Evolutionary conservation across 2,113 vertebrate species (phyloP).

Genomic region (Oostethus manadensis): DNA sequence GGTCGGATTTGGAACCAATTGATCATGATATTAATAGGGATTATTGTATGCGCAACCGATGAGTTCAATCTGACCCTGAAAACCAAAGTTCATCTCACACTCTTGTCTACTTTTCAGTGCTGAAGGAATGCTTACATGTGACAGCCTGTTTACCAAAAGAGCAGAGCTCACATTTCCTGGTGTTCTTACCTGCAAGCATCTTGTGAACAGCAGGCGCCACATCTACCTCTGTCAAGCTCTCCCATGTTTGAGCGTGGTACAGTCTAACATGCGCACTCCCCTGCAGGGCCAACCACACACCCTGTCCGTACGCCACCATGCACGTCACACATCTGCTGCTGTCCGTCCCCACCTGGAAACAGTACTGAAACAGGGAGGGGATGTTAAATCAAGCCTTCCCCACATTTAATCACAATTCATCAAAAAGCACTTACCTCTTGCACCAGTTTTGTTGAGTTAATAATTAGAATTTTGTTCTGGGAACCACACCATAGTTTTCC

Average conservation of each 20-base stretch:
- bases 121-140: too few species aligned
- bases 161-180: background rate
- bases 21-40: too few species aligned
- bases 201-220: slow-evolving; percentile 95
- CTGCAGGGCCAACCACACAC: slow-evolving; percentile 90
- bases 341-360: slow-evolving; percentile 86
- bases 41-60: too few species aligned
- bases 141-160: too few species aligned
- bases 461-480: slow-evolving; percentile 86
- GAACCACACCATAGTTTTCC: slow-evolving; percentile 94
- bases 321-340: slow-evolving; percentile 86
- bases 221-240: slow-evolving; percentile 89
- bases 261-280: slow-evolving; percentile 92
- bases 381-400: background rate
- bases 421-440: slow-evolving; percentile 82
- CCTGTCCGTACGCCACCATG: slow-evolving; percentile 85
- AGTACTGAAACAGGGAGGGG: slow-evolving; percentile 71
- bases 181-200: slow-evolving; percentile 87
- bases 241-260: slow-evolving; percentile 86
- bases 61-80: too few species aligned
- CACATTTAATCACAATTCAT: background rate
- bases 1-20: too few species aligned
- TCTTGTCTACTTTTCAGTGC: too few species aligned
- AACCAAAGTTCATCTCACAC: too few species aligned
- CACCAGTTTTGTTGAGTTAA: slow-evolving; percentile 80